Base-by-base conservation (phyloP, 2,888 invertebrate species). In the Blera fallax region DNA sequence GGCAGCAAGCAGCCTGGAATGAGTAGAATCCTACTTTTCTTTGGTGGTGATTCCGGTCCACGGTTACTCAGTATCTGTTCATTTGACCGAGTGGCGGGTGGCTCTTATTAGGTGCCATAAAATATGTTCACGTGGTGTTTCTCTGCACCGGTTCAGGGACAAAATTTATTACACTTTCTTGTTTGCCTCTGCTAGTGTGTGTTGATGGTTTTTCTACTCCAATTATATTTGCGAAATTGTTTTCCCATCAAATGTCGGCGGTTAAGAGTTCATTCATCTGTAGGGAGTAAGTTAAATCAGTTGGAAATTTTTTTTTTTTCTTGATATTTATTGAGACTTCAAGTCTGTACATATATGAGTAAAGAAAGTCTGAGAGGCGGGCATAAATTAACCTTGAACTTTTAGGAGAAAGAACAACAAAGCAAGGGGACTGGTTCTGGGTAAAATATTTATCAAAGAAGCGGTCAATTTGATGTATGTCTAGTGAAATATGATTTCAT, bases 201-300 rank as follows among this genome's bases (percentile, higher is more conserved):
- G 32, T 65, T 67, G 56, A 56, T 52, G 67, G 14, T 65, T 50
- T 72, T 58, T 50, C 73, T 67, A 14, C 67, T 52, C 52, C 62
- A 79, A 67, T 65, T 80, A 60, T 74, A 60, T 74, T 60, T 67
- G 32, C 11, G 27, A 80, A 80, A 80, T 73, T 80, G 73, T 73
- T 73, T 80, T 80, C 50, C 58, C 52, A 67, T 80, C 73, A 74
- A 80, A 60, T 45, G 52, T 34, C 67, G 80, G 60, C 80, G 67
- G 67, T 74, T 73, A 62, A 50, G 34, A 27, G 72, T 72, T 72
- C 60, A 74, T 73, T 80, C 73, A 50, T 69, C 65, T 60, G 73
- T 74, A 67, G 14, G 43, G 29, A 74, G 80, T 29, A 80, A 80
- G 80, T 80, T 74, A 67, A 80, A 80, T 80, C 80, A 80, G 67